Evolutionary conservation across 2,797 vertebrate species (phyloP), one percentile per base, ranked within the genome.

Genomic region (Crenuchus spilurus): DNA sequence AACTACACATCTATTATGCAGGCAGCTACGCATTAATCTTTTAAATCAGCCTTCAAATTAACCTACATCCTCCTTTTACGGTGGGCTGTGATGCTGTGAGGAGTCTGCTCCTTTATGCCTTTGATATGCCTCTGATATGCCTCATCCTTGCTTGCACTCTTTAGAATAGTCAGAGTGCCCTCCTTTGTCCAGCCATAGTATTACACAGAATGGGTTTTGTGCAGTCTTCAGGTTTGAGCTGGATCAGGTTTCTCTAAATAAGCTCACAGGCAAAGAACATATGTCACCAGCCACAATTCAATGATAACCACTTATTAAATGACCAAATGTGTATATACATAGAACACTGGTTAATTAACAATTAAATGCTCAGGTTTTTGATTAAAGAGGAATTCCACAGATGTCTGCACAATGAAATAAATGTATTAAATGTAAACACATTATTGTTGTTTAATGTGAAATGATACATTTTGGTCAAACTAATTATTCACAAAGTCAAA

Each of bases 111-210:
- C 49, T 42, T 28, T 14, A 42, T 70, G 35, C 70, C 75, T 79
- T 72, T 75, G 77, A 78, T 80, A 73, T 35, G 35, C 20, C 52
- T 75, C 35, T 75, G 77, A 78, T 80, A 73, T 35, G 35, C 20
- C 52, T 75, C 35, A 30, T 37, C 52, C 44, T 26, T 72, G 70
- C 67, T 39, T 7, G 54, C 73, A 77, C 76, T 79, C 67, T 83
- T 90, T 67, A 52, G 87, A 76, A 91, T 87, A 90, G 88, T 87
- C 88, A 89, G 83, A 94, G 89, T 94, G 92, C 92, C 92, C 92
- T 89, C 93, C 86, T 87, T 85, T 91, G 93, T 87, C 74, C 48
- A 28, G 64, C 66, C 9, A 3, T 44, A 54, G 72, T 67, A 90
- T 80, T 89, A 78, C 91, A 92, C 58, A 6, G 39, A 54, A 30